Evolutionary conservation across 2,113 vertebrate genomes (phyloP).

Genomic region (Prinia subflava): DNA sequence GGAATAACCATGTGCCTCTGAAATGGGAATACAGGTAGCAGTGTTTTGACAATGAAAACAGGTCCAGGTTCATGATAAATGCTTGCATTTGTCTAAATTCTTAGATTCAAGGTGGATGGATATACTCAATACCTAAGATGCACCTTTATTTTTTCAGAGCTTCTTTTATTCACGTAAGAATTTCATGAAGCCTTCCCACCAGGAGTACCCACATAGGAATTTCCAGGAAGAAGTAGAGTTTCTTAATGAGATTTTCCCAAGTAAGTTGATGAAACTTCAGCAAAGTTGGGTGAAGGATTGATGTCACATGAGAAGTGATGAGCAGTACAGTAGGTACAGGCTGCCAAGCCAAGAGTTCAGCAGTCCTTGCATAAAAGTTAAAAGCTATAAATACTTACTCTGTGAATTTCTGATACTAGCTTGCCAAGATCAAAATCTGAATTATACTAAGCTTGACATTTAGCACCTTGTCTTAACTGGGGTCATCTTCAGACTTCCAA

Average conservation of each 20-base stretch:
- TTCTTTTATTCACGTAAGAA: constrained; percentile 99
- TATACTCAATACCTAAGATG: neutral
- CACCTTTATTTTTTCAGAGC: constrained; percentile 76
- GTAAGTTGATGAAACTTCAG: constrained; percentile 70
- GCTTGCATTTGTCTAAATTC: neutral
- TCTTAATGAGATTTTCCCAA: constrained; percentile 98
- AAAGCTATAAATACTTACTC: neutral
- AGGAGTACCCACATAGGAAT: constrained; percentile 99
- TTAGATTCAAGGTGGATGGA: neutral
- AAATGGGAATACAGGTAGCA: neutral
- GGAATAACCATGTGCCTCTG: neutral
- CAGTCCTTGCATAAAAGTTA: neutral
- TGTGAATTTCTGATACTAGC: neutral
- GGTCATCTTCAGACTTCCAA: neutral
- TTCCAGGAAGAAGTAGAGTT: constrained; percentile 99
- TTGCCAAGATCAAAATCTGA: neutral
- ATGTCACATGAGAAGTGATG: neutral
- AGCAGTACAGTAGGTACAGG: fast-evolving
- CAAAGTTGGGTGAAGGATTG: neutral
- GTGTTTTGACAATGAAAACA: neutral
- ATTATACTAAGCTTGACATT: neutral
- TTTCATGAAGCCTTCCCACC: constrained; percentile 99
- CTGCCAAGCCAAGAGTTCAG: neutral
- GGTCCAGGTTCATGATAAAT: neutral
- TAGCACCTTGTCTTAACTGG: neutral